Evolutionary conservation across 2,888 invertebrate genomes (phyloP), one percentile per base, ranked within the genome.

Genomic region (Magallana nippona): DNA sequence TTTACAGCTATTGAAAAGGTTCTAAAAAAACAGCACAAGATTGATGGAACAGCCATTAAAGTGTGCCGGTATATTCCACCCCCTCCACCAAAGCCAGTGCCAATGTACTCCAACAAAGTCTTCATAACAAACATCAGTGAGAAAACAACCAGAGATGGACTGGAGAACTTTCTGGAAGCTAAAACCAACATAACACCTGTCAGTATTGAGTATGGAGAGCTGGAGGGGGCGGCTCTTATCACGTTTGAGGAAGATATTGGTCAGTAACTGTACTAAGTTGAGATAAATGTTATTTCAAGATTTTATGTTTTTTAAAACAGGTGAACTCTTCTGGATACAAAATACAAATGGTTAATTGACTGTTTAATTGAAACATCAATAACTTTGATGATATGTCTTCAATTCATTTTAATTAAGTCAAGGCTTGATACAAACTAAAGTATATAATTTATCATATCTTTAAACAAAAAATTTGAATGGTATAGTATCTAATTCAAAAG

Each of bases 141-240:
- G 15, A 44, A 55, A 17, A 85, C 86, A 22, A 84, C 86, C 11
- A 80, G 63, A 58, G 86, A 86, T 62, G 82, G 85, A 62, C 80
- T 86, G 13, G 82, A 79, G 13, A 86, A 86, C 60, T 86, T 85
- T 55, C 71, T 86, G 19, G 86, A 86, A 32, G 86, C 86, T 56
- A 86, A 86, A 78, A 60, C 82, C 63, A 58, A 55, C 2, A 60
- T 78, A 13, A 62, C 78, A 32, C 85, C 86, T 22, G 57, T n/a
- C 8, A 17, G 81, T 56, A 57, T 84, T 17, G 17, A 78, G 15
- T 82, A 80, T 81, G 85, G 85, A 3, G 81, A 82, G 55, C 58
- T 81, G 5, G 85, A 86, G 3, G 85, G 84, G 10, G 79, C 82
- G 13, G 85, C 85, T 3, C 27, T 85, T 17, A 84, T 86, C 15